Evolutionary conservation across 2,113 vertebrate genomes (phyloP), one percentile per base, ranked within the genome.

Genomic region (Cranoglanis bouderius): DNA sequence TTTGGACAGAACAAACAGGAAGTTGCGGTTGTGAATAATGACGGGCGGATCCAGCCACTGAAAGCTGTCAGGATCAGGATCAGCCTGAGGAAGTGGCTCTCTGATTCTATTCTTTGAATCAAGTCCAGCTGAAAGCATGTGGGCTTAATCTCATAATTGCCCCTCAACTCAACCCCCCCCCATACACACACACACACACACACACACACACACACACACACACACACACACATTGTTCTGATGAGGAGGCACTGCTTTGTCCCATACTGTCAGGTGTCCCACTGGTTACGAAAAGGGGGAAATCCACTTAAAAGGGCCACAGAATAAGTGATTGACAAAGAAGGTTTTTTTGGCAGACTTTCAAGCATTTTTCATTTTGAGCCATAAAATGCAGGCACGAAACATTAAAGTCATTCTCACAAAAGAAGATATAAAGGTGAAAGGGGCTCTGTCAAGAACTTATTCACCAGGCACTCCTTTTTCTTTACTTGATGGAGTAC

Each of bases 131-230:
- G 92, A 93, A 94, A 95, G 92, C 94, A 93, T 93, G 91, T 96
- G 91, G 91, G 95, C 92, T 95, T 97, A 97, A 97, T 97, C 97
- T 97, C 95, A 95, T 97, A 96, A 97, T 97, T 96, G 95, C 94
- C 91, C 95, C 94, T 95, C 43, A 65, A 85, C n/a, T 26, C 26
- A 51, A 53, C 96, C 95, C 93, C 94, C 75, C 40, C 32, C 40
- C 43, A 46, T 6, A 46, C 43, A 46, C 43, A 46, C 43, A 46
- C 43, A 46, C 74, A 78, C 82, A 59, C 70, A 77, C 61, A 85
- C 74, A 81, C 93, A 93, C 88, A 93, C 88, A 91, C 96, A 97
- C 57, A 77, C n/a, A 88, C 32, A 80, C 74, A 61, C 59, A 80
- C 53, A 84, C 77, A 75, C 93, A 93, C 87, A 94, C 88, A 92